phyloP scores from a whole-genome alignment of 1,140 invertebrate species.

The Tetragonula clypearis region DNA sequence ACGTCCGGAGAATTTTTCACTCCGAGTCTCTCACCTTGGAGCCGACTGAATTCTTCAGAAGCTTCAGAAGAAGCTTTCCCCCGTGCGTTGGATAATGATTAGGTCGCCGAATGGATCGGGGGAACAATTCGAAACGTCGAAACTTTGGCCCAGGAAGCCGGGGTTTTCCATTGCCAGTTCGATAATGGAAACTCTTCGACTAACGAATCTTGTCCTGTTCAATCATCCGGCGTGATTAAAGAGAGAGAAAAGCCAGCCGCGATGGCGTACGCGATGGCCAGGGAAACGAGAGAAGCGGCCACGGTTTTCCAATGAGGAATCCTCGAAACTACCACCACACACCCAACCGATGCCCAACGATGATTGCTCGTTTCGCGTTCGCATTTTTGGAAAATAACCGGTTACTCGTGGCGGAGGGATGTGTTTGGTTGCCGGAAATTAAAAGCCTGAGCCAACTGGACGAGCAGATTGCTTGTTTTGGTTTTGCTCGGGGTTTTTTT shows the following conservation, averaged over 20 bases:
- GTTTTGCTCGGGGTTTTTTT: not conserved
- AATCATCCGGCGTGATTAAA: constrained; percentile 23
- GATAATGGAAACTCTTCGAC: not conserved
- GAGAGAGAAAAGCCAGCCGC: not conserved
- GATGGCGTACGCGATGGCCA: no score
- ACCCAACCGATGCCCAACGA: not conserved
- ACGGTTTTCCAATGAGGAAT: not conserved
- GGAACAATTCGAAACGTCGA: not conserved
- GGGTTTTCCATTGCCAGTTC: not conserved
- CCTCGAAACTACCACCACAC: not conserved
- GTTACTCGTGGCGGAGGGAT: no score
- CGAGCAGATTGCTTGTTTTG: not conserved
- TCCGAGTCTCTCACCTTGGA: no score
- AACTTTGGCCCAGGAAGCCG: not conserved
- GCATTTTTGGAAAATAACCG: constrained; percentile 23
- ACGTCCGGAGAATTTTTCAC: no score
- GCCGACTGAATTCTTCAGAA: no score
- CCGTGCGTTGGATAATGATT: no score
- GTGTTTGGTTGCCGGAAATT: not conserved
- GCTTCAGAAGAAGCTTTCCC: no score
- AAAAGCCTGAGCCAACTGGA: not conserved
- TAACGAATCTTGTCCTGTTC: constrained; percentile 14
- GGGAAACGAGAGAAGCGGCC: not conserved
- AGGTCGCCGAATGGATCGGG: not conserved
- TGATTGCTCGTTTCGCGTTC: constrained; percentile 17